phyloP scores from a whole-genome alignment of 1,140 invertebrate genomes.

The Archivesica marissinica region DNA sequence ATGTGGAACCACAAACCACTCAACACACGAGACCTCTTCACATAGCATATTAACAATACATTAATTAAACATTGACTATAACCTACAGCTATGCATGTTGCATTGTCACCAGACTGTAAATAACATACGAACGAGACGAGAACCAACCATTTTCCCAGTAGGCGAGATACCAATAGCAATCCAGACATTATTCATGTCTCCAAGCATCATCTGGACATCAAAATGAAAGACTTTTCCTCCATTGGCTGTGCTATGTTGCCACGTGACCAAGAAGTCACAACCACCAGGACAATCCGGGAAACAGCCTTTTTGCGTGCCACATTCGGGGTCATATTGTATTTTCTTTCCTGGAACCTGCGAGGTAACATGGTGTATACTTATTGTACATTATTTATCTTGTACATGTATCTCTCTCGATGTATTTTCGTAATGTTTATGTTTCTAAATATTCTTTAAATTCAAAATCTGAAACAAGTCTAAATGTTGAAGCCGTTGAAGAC shows the following conservation, averaged over 20 bases:
- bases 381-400: neutral
- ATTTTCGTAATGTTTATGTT: neutral
- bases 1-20: no score
- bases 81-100: neutral
- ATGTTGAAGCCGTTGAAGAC: no score
- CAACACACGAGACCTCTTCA: no score
- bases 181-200: neutral
- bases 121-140: neutral
- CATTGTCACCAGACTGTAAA: neutral
- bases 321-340: conserved; percentile 29
- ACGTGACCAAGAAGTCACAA: conserved; percentile 40
- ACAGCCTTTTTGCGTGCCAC: conserved; percentile 43
- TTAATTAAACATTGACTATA: no score
- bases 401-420: neutral
- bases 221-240: neutral
- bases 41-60: no score
- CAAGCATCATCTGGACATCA: conserved; percentile 32
- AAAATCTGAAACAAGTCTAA: no score
- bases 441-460: no score
- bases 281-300: conserved; percentile 25
- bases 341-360: neutral
- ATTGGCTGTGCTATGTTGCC: neutral
- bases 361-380: neutral
- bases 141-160: conserved; percentile 43
- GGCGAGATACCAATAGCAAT: conserved; percentile 33